phyloP scores from a whole-genome alignment of 2,797 vertebrate species.

The Lerista edwardsae region DNA sequence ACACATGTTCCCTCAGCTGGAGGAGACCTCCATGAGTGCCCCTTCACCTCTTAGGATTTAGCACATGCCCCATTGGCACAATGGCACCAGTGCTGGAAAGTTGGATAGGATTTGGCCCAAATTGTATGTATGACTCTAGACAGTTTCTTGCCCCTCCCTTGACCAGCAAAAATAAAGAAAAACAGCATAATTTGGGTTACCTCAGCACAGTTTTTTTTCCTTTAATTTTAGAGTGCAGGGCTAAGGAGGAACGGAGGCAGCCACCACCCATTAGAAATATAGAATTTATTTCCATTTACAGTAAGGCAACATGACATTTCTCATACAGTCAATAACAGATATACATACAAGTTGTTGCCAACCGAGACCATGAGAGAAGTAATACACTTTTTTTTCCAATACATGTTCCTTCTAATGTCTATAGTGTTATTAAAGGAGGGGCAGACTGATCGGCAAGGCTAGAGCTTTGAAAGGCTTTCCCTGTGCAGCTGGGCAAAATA shows the following conservation, averaged over 20 bases:
- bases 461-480: neutral
- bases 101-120: too few species aligned
- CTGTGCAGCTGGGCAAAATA: too few species aligned
- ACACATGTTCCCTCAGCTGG: too few species aligned
- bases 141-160: neutral
- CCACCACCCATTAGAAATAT: constrained; percentile 75
- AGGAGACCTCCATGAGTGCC: too few species aligned
- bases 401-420: constrained; percentile 45
- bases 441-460: neutral
- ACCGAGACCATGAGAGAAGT: constrained; percentile 22
- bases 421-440: neutral
- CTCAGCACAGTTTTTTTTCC: neutral
- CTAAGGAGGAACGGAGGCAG: constrained; percentile 20
- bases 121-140: neutral
- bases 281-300: constrained; percentile 80
- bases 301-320: constrained; percentile 56
- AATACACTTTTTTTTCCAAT: neutral
- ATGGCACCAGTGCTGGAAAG: too few species aligned
- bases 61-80: too few species aligned
- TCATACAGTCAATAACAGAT: constrained; percentile 39
- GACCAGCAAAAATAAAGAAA: neutral
- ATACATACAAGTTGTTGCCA: constrained; percentile 33
- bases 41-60: too few species aligned
- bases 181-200: neutral
- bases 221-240: neutral